Percentiles rank a stretch among this genome's conserved stretches.
phyloP scores from a whole-genome alignment of 2,888 invertebrate species.

The Platynereis dumerilii region DNA sequence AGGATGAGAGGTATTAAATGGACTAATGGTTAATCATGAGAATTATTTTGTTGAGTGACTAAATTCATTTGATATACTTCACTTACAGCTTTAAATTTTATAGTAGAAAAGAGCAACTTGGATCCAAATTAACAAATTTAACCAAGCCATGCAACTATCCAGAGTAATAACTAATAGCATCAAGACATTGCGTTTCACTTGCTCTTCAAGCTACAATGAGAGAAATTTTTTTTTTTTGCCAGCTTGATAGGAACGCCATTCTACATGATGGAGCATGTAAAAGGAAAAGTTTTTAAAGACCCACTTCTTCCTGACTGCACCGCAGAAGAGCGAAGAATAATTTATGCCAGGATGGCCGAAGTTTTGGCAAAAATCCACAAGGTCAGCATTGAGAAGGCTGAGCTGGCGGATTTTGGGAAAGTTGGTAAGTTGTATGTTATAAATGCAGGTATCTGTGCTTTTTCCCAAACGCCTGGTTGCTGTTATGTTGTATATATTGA shows the following conservation, averaged over 20 bases:
- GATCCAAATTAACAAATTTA: too few relatives aligned
- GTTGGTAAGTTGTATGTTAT: constrained; percentile 44
- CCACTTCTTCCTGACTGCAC: constrained; percentile 50
- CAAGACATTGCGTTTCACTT: too few relatives aligned
- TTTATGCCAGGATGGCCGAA: constrained; percentile 54
- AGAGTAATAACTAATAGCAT: too few relatives aligned
- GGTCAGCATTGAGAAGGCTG: constrained; percentile 56
- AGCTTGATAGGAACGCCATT: constrained; percentile 65
- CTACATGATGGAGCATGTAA: constrained; percentile 64
- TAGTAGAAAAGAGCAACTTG: too few relatives aligned
- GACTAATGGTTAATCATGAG: too few relatives aligned
- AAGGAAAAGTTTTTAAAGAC: constrained; percentile 61
- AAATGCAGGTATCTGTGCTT: too few relatives aligned
- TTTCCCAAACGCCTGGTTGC: too few relatives aligned
- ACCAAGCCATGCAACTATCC: too few relatives aligned
- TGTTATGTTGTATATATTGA: not conserved
- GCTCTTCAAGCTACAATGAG: too few relatives aligned
- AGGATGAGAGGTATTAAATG: constrained; percentile 52
- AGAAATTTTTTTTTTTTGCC: constrained; percentile 16
- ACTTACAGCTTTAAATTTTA: too few relatives aligned
- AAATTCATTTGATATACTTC: too few relatives aligned
- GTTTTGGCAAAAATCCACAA: constrained; percentile 61
- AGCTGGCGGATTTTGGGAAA: constrained; percentile 62
- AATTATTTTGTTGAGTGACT: too few relatives aligned
- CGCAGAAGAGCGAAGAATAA: constrained; percentile 47